These are phyloP conservation scores for Gulo gulo DNA, from an alignment of 2,113 vertebrate species.

Conservation along the genomic window DNA sequence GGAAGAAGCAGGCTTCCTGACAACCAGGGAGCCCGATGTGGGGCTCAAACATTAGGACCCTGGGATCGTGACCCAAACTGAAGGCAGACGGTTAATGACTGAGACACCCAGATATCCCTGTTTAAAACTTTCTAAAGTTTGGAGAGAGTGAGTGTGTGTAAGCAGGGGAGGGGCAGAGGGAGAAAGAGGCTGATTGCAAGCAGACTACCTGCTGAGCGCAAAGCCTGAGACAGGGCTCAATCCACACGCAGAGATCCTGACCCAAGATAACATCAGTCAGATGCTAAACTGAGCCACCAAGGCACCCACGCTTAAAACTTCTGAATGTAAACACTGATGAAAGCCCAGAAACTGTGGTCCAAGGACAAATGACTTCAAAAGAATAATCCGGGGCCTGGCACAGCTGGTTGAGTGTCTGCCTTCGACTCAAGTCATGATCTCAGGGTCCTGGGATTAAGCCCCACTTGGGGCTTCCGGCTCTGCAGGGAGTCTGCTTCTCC, in stretches of 20 bases:
- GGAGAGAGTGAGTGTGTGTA: not conserved
- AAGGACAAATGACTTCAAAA: not conserved
- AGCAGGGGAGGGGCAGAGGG: not conserved
- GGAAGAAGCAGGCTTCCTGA: too few relatives aligned
- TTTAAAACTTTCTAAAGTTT: not conserved
- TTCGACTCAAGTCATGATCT: not conserved
- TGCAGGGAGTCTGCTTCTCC: not conserved
- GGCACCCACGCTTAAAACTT: not conserved
- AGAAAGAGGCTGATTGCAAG: not conserved
- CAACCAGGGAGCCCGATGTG: too few relatives aligned
- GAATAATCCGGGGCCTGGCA: too few relatives aligned
- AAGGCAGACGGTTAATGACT: too few relatives aligned
- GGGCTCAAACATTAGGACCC: too few relatives aligned
- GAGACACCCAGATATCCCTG: too few relatives aligned
- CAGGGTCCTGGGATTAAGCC: not conserved
- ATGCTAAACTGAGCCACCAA: not conserved
- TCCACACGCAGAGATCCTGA: not conserved
- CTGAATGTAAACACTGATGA: not conserved
- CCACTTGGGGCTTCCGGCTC: not conserved
- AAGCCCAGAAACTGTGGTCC: not conserved
- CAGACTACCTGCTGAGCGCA: not conserved
- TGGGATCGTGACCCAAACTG: too few relatives aligned
- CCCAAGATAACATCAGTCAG: not conserved
- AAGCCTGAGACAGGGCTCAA: not conserved
- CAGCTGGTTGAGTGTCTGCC: not conserved